Base-by-base conservation (phyloP, 2,888 invertebrate species). In the Crepidodera aurea region DNA sequence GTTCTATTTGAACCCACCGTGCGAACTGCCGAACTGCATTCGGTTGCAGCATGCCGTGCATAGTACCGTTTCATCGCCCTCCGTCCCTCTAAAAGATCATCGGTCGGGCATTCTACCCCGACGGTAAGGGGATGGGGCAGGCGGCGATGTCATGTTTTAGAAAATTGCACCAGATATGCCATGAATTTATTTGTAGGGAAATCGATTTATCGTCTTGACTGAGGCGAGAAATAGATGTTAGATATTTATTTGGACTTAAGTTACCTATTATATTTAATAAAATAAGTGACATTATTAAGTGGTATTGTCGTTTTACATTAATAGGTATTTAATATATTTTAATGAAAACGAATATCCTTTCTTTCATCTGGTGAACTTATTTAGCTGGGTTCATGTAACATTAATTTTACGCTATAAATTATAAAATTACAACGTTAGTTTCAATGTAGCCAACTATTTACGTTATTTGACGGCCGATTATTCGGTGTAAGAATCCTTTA, bases 1-100 rank as follows among this genome's bases (percentile, higher is more conserved):
- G 75, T 72, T 73, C 74, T 72, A 72, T 74, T 74, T 73, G 70
- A 70, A 74, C 69, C 69, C 57, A 73, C 70, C 67, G 73, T 73
- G 69, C 75, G 66, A 72, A 67, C 65, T 65, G 64, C 60, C 74
- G 65, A 71, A 65, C 67, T 64, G 66, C 66, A 67, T 64, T 64
- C 73, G 68, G 64, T 64, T 60, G 60, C 61, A 62, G 66, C 64
- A 50, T 60, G 48, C 67, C 67, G 70, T 73, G 73, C 73, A 73
- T 69, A 68, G 70, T 67, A 67, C 67, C 66, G 63, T 60, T 65
- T 54, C 63, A 59, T 63, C 65, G 67, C 69, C 65, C 65, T 65
- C 62, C 67, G 51, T 51, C 69, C 67, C 64, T 54, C 53, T 62
- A 56, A 55, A 58, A 56, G 58, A 56, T 64, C 63, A 60, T 51